Evolutionary conservation across 2,888 invertebrate genomes (phyloP).

Genomic region (Andrena chrysosceles): DNA sequence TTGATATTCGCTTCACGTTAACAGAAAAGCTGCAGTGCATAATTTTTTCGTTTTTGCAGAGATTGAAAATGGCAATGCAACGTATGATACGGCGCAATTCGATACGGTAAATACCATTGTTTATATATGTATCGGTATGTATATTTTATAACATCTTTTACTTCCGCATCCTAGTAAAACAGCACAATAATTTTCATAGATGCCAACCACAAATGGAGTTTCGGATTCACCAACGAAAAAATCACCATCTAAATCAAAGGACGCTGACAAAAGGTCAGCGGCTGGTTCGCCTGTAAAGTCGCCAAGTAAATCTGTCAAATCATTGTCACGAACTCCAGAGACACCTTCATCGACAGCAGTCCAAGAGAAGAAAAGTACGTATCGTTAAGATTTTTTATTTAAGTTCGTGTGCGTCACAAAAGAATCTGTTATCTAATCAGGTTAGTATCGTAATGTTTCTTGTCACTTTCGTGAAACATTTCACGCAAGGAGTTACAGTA

Average conservation of each 20-base stretch:
- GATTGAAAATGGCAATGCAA: slow-evolving; percentile 93
- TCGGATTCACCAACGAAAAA: slow-evolving; percentile 90
- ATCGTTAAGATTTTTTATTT: not conserved
- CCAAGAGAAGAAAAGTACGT: slow-evolving; percentile 91
- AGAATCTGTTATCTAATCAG: not conserved
- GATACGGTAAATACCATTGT: slow-evolving; percentile 86
- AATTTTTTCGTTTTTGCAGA: slow-evolving; percentile 86
- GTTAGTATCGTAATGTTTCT: not conserved
- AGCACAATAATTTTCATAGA: slow-evolving; percentile 26
- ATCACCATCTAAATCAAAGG: slow-evolving; percentile 86
- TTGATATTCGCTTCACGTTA: not conserved
- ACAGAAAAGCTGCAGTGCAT: not conserved
- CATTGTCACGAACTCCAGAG: slow-evolving; percentile 90
- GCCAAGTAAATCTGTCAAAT: slow-evolving; percentile 87
- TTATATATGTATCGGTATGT: not conserved
- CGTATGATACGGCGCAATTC: slow-evolving; percentile 93
- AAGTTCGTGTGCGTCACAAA: not conserved
- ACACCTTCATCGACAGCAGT: slow-evolving; percentile 86
- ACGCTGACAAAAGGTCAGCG: slow-evolving; percentile 84
- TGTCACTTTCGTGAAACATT: no score
- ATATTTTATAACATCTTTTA: not conserved
- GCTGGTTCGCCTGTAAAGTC: slow-evolving; percentile 86
- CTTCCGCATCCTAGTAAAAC: not conserved
- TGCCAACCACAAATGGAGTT: slow-evolving; percentile 87
- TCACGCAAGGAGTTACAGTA: no score